A percentile compares a stretch with the other conserved stretches of the same genome.
These are phyloP conservation scores for Trichonephila clavata DNA, from an alignment of 1,140 invertebrate genomes.

Conservation along the genomic window DNA sequence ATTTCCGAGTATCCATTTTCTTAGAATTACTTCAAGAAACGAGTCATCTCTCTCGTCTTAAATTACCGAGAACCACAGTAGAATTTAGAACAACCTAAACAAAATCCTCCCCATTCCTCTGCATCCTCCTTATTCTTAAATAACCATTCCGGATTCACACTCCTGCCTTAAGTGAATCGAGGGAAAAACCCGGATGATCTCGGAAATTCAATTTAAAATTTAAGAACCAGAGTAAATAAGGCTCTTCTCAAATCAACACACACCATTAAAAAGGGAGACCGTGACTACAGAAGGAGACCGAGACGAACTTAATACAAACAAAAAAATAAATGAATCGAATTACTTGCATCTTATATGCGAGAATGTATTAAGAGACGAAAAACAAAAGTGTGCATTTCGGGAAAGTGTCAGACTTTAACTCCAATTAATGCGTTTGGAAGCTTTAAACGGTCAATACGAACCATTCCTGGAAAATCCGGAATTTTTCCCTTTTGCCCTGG, in stretches of 20 bases:
- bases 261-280: conserved; percentile 35
- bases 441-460: conserved; percentile 44
- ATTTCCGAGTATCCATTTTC: not conserved
- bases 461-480: conserved; percentile 48
- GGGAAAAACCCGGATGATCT: not conserved
- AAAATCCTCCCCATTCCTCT: not conserved
- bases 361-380: not conserved
- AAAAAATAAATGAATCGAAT: conserved; percentile 24
- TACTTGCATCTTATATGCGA: conserved; percentile 22
- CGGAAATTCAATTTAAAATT: conserved; percentile 38
- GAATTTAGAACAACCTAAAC: not conserved
- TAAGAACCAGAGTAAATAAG: conserved; percentile 21
- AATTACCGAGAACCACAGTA: not conserved
- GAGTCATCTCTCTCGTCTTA: not conserved
- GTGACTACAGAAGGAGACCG: not conserved
- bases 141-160: not conserved
- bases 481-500: conserved; percentile 10
- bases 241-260: not conserved
- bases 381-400: not conserved
- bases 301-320: not conserved
- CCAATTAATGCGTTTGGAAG: conserved; percentile 62
- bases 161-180: not conserved
- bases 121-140: not conserved
- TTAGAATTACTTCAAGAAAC: not conserved
- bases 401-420: conserved; percentile 65